Evolutionary conservation across 2,797 vertebrate genomes (phyloP).

Genomic region (Cirrhinus mrigala): DNA sequence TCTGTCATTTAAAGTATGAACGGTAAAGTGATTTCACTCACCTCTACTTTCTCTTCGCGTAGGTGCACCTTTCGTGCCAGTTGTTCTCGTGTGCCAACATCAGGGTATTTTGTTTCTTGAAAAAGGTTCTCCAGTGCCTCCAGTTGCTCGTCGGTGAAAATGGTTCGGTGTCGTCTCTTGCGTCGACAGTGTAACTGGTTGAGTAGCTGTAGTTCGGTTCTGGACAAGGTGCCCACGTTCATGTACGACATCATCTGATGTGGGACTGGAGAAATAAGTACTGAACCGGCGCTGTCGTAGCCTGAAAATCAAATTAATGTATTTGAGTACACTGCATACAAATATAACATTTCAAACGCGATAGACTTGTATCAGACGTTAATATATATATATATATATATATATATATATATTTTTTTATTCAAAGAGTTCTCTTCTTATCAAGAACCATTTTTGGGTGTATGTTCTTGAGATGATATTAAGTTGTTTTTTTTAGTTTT

Average conservation of each 20-base stretch:
- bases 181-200: slow-evolving; percentile 96
- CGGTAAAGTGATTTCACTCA: slow-evolving; percentile 64
- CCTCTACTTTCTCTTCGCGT: slow-evolving; percentile 98
- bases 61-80: slow-evolving; percentile 96
- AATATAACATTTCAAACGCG: not conserved
- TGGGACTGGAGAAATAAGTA: slow-evolving; percentile 92
- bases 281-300: slow-evolving; percentile 89
- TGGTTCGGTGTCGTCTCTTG: slow-evolving; percentile 94
- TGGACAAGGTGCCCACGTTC: slow-evolving; percentile 93
- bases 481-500: not conserved
- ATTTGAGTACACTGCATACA: not conserved
- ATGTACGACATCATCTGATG: slow-evolving; percentile 98
- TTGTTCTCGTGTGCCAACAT: slow-evolving; percentile 95
- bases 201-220: slow-evolving; percentile 94
- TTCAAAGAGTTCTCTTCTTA: not conserved
- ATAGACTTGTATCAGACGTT: too few relatives aligned
- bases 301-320: slow-evolving; percentile 71
- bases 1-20: not conserved
- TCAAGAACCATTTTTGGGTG: not conserved
- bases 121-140: slow-evolving; percentile 97
- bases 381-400: too few relatives aligned
- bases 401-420: too few relatives aligned
- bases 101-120: slow-evolving; percentile 98
- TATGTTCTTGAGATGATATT: not conserved
- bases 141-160: slow-evolving; percentile 98